Evolutionary conservation across 2,888 invertebrate genomes (phyloP).

Genomic region (Perizoma affinitatum): DNA sequence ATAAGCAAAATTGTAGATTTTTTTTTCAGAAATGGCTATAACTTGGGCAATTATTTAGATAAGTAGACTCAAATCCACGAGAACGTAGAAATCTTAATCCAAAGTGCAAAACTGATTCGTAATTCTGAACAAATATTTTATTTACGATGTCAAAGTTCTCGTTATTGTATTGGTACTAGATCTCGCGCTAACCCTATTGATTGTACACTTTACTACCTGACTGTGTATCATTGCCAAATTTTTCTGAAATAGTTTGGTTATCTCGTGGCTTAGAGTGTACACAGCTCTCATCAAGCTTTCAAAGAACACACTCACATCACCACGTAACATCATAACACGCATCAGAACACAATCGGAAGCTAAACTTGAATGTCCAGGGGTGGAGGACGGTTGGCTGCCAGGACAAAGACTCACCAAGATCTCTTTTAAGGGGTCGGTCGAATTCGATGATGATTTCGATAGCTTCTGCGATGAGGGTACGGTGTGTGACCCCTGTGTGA

Average conservation of each 20-base stretch:
- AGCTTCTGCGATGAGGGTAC: constrained; percentile 79
- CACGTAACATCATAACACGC: constrained; percentile 43
- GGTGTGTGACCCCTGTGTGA: constrained; percentile 69
- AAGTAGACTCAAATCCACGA: constrained; percentile 2
- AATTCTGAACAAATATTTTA: neutral
- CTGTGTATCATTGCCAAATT: too few species aligned
- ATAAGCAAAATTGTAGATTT: constrained; percentile 24
- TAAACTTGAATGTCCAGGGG: constrained; percentile 75
- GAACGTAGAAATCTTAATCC: too few species aligned
- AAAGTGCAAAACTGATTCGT: neutral
- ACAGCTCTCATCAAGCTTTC: constrained; percentile 54
- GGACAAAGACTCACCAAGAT: constrained; percentile 82
- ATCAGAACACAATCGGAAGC: constrained; percentile 61
- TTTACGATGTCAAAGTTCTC: too few species aligned
- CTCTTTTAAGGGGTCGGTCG: constrained; percentile 78
- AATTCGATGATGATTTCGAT: constrained; percentile 82
- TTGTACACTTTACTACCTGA: too few species aligned
- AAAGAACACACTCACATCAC: constrained; percentile 47
- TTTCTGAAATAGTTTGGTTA: neutral
- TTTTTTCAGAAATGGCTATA: constrained; percentile 29
- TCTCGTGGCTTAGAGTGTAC: constrained; percentile 38
- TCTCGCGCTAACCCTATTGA: too few species aligned
- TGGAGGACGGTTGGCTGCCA: constrained; percentile 80
- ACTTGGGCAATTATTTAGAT: constrained; percentile 32
- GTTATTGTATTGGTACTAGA: too few species aligned